phyloP scores from a whole-genome alignment of 2,797 vertebrate species.

The Gadopsis bispinosus region DNA sequence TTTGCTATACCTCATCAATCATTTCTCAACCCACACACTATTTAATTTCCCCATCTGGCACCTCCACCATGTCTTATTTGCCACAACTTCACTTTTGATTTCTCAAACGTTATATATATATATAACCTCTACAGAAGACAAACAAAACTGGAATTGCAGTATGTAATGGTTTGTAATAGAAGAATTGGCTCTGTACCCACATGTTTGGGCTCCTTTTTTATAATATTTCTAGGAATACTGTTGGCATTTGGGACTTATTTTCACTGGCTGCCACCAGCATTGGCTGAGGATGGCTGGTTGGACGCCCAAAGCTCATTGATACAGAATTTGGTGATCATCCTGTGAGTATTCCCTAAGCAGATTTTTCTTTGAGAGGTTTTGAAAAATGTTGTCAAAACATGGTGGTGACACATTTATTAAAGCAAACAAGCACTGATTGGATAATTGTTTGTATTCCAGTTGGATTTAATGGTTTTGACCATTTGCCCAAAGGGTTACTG shows the following conservation, averaged over 20 bases:
- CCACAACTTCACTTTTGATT: slow-evolving; percentile 1
- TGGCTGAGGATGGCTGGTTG: slow-evolving; percentile 25
- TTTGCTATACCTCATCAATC: slow-evolving; percentile 29
- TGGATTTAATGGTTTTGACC: not conserved
- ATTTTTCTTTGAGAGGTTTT: slow-evolving; percentile 37
- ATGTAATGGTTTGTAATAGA: not conserved
- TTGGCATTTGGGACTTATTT: slow-evolving; percentile 22
- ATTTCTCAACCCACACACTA: not conserved
- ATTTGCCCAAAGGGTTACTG: no score
- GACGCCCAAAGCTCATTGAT: slow-evolving; percentile 25
- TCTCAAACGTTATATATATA: not conserved
- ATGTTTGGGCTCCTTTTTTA: slow-evolving; percentile 13
- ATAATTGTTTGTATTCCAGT: not conserved
- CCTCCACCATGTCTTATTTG: not conserved
- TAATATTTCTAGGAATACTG: not conserved
- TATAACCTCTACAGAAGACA: not conserved
- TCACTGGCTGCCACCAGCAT: slow-evolving; percentile 18
- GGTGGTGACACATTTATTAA: slow-evolving; percentile 10
- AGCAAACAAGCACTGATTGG: not conserved
- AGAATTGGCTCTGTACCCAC: not conserved
- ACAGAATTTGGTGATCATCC: slow-evolving; percentile 24
- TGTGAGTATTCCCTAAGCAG: slow-evolving; percentile 19
- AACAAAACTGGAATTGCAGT: not conserved
- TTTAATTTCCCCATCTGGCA: slow-evolving; percentile 14
- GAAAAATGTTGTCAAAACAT: slow-evolving; percentile 48